Evolutionary conservation across 1,140 invertebrate species (phyloP).

Genomic region (Calycopis cecrops): DNA sequence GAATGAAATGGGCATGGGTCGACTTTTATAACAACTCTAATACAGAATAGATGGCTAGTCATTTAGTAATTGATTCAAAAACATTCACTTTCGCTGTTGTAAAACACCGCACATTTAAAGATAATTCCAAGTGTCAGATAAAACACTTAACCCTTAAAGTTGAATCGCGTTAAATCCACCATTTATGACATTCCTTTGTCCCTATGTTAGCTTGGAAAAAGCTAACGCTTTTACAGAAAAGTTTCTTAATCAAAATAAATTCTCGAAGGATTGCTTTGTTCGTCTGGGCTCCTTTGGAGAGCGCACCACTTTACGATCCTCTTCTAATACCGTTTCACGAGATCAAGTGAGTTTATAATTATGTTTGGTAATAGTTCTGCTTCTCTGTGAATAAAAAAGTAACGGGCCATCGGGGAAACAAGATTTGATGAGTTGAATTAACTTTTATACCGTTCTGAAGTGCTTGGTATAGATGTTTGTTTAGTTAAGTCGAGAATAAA

Average conservation of each 20-base stretch:
- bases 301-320: conserved; percentile 8
- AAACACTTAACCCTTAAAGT: conserved; percentile 10
- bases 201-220: conserved; percentile 8
- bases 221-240: conserved; percentile 9
- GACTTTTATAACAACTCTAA: no score
- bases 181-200: conserved; percentile 10
- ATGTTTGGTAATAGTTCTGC: background rate
- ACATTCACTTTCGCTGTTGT: no score
- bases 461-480: no score
- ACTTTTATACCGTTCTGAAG: no score
- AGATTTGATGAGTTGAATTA: no score
- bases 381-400: no score
- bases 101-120: background rate
- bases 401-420: no score
- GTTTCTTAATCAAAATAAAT: conserved; percentile 12
- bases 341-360: conserved; percentile 10
- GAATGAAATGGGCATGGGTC: no score
- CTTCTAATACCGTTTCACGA: conserved; percentile 8
- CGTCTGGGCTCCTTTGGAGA: conserved; percentile 3
- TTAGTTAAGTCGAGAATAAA: no score
- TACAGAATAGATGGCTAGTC: no score
- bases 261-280: conserved; percentile 3
- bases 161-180: conserved; percentile 3
- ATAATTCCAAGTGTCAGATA: conserved; percentile 5
- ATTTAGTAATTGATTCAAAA: no score